A percentile compares a stretch with the other conserved stretches of the same genome.
Conservation (phyloP, 53 echinoderm and acorn worm genomes). For the Antedon mediterranea region DNA sequence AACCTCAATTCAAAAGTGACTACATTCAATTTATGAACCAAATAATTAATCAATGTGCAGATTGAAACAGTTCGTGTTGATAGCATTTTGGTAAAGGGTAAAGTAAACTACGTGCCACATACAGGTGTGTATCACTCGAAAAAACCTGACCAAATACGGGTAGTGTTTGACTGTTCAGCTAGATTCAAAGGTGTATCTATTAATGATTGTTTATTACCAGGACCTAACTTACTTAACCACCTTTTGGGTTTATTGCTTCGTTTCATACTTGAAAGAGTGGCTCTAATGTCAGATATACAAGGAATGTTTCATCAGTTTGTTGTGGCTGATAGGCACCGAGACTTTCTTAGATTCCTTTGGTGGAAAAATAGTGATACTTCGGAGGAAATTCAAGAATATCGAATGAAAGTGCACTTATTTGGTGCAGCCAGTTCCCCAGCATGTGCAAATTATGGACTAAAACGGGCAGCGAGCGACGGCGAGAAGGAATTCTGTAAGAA, state of each 20-base stretch:
- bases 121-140: slow-evolving; percentile 1
- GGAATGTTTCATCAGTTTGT: slow-evolving; percentile 29
- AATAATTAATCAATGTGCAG: slow-evolving; percentile 4
- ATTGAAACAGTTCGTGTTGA: not conserved
- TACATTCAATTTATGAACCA: slow-evolving; percentile 17
- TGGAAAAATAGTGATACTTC: slow-evolving; percentile 14
- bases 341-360: slow-evolving; percentile 26
- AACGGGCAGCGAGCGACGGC: no score
- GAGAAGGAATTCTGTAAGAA: no score
- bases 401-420: slow-evolving; percentile 30
- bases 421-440: slow-evolving; percentile 37
- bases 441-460: slow-evolving; percentile 9
- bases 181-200: no score
- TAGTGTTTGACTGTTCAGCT: no score
- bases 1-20: slow-evolving; percentile 10
- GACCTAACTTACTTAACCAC: no score
- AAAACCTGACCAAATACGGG: not conserved
- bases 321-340: no score
- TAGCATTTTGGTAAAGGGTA: no score
- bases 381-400: not conserved
- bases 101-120: slow-evolving; percentile 1
- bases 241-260: slow-evolving; percentile 14
- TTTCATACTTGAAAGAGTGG: slow-evolving; percentile 15
- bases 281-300: slow-evolving; percentile 7
- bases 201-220: no score